Evolutionary conservation across 2,888 invertebrate genomes (phyloP).

Genomic region (Schrankia costaestrigalis): DNA sequence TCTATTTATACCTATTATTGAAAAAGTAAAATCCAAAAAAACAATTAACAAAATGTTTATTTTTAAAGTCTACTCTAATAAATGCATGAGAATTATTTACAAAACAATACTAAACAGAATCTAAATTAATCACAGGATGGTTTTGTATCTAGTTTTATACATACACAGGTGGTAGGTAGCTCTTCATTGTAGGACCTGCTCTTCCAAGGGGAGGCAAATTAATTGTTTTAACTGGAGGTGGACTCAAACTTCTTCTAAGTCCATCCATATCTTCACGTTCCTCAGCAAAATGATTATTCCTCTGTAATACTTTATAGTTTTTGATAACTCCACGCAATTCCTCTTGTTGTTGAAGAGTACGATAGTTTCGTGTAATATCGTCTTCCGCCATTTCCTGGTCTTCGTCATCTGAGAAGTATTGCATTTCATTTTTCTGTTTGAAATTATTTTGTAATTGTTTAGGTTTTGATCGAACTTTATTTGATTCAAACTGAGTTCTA

Average conservation of each 20-base stretch:
- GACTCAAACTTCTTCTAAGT: constrained; percentile 45
- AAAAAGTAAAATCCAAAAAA: too few relatives aligned
- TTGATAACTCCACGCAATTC: constrained; percentile 64
- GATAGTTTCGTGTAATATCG: constrained; percentile 35
- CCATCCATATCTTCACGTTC: constrained; percentile 41
- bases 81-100: constrained; percentile 67
- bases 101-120: constrained; percentile 32
- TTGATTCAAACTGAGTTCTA: constrained; percentile 67
- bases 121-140: constrained; percentile 54
- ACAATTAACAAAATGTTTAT: constrained; percentile 8
- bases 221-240: constrained; percentile 49
- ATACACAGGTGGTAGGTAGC: constrained; percentile 66
- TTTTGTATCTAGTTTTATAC: constrained; percentile 40
- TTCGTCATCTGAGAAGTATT: constrained; percentile 38
- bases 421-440: constrained; percentile 42
- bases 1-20: too few relatives aligned
- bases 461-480: constrained; percentile 53
- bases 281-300: constrained; percentile 52
- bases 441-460: constrained; percentile 36
- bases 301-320: constrained; percentile 70
- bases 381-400: constrained; percentile 25
- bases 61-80: constrained; percentile 44
- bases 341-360: constrained; percentile 47
- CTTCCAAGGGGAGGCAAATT: constrained; percentile 67
- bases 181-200: constrained; percentile 69